phyloP scores from a whole-genome alignment of 2,797 vertebrate genomes.

The Morus bassanus region DNA sequence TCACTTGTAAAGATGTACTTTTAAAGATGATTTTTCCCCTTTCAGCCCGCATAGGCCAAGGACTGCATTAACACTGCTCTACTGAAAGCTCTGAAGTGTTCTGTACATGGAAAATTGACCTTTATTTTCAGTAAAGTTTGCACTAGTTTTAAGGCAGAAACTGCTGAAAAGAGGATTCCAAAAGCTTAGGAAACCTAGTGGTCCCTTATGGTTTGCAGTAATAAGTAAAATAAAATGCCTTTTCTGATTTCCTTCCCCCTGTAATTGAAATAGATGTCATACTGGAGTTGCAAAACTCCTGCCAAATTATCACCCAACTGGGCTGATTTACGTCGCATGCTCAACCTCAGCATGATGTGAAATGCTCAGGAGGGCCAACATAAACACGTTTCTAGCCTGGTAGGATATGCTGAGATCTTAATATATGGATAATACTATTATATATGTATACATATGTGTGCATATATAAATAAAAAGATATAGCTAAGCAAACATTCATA shows the following conservation, averaged over 20 bases:
- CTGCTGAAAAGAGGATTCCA: neutral
- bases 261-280: neutral
- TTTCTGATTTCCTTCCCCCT: constrained; percentile 12
- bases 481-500: neutral
- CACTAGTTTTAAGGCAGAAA: neutral
- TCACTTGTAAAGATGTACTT: neutral
- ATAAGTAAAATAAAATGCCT: constrained; percentile 31
- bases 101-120: neutral
- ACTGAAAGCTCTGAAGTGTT: neutral
- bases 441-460: neutral
- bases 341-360: neutral
- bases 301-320: neutral
- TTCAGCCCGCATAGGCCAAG: neutral
- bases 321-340: neutral
- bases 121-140: neutral
- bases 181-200: neutral
- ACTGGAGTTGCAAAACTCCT: neutral
- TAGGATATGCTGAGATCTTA: neutral
- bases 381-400: neutral
- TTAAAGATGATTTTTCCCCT: neutral
- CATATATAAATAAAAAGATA: neutral
- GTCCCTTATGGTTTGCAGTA: neutral
- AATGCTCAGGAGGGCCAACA: neutral
- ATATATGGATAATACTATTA: neutral
- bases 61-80: neutral